These are phyloP conservation scores for Alexandromys fortis DNA, from an alignment of 2,113 vertebrate species.

Conservation along the genomic window DNA sequence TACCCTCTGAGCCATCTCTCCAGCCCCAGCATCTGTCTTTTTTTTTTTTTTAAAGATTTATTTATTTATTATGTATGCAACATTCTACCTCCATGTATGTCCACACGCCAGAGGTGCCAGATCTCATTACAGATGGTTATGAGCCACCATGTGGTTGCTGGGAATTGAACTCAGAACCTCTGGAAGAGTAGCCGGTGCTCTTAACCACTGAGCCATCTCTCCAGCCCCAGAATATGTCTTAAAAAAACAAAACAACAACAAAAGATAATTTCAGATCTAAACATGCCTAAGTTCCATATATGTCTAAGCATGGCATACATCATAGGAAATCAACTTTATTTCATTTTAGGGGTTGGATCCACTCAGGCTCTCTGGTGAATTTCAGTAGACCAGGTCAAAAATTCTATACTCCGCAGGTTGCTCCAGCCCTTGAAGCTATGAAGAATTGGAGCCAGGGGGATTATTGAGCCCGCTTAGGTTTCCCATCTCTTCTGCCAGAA, in stretches of 20 bases:
- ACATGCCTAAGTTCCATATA: not conserved
- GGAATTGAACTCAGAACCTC: too few species aligned
- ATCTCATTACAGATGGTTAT: too few species aligned
- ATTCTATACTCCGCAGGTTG: not conserved
- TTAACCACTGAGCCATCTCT: too few species aligned
- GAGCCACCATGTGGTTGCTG: too few species aligned
- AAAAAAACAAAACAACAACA: not conserved
- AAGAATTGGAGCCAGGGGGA: not conserved
- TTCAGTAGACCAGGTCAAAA: not conserved
- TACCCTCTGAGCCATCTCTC: too few species aligned
- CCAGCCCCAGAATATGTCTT: not conserved
- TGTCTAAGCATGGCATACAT: not conserved
- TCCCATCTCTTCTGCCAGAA: not conserved
- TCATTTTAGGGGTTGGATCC: not conserved
- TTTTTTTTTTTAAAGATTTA: too few species aligned
- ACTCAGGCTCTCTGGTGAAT: not conserved
- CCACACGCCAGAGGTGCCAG: too few species aligned
- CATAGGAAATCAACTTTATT: constrained; percentile 11
- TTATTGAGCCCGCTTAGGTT: not conserved
- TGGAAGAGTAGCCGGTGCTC: too few species aligned
- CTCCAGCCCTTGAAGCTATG: not conserved
- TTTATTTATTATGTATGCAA: too few species aligned
- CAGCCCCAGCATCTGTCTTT: not conserved
- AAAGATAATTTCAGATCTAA: constrained; percentile 34
- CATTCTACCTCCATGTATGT: too few species aligned